Evolutionary conservation across 1,140 invertebrate genomes (phyloP).

Genomic region (Limonius californicus): DNA sequence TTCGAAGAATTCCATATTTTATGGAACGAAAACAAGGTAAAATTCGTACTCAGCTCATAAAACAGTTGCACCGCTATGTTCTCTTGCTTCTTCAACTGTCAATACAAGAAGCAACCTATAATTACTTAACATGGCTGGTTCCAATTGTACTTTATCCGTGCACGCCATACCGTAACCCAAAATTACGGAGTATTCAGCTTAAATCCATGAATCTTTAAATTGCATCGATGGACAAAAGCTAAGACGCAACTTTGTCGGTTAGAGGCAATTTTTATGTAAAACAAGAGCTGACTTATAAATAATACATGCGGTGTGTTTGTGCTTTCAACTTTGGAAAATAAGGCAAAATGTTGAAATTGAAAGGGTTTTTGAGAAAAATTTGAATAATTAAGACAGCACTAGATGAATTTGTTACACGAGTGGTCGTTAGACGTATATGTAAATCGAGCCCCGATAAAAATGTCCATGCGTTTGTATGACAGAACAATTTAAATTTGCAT

Average conservation of each 20-base stretch:
- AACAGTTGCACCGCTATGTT: neutral
- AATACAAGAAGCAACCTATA: neutral
- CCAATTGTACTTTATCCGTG: neutral
- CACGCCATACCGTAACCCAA: neutral
- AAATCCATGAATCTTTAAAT: conserved; percentile 7
- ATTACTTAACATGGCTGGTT: neutral
- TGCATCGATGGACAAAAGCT: neutral
- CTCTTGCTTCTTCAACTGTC: neutral
- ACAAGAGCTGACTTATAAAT: no score
- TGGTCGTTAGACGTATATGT: neutral
- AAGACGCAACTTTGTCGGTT: neutral
- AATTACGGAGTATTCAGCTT: neutral
- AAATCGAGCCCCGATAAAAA: neutral
- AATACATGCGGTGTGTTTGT: no score
- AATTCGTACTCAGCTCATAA: no score
- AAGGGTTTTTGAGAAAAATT: no score
- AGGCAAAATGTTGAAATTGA: no score
- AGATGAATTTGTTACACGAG: no score
- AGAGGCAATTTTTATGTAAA: neutral
- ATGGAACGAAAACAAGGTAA: no score
- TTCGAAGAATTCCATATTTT: no score
- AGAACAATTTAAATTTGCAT: conserved; percentile 2
- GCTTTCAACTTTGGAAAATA: neutral
- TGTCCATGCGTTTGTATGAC: neutral
- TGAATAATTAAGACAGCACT: neutral